A percentile compares a stretch with the other conserved stretches of the same genome.
phyloP scores from a whole-genome alignment of 2,797 vertebrate genomes.

The Hemibagrus guttatus region DNA sequence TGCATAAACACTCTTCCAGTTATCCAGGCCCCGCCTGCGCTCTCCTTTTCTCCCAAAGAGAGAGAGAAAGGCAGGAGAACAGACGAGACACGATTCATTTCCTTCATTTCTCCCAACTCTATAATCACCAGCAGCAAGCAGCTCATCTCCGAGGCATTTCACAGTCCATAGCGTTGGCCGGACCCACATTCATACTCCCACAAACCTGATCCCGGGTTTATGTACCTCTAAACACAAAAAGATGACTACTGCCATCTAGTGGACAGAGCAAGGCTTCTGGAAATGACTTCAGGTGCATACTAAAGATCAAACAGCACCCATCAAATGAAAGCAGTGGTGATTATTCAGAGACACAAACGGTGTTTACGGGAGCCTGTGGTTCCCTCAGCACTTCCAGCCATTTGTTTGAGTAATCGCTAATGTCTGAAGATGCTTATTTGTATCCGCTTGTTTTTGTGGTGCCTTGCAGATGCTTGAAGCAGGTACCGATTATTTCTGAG shows the following conservation, averaged over 20 bases:
- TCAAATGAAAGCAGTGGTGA: background rate
- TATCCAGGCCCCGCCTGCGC: background rate
- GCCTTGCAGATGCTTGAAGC: conserved; percentile 6
- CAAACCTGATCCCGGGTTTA: background rate
- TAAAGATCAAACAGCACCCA: background rate
- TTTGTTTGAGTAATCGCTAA: conserved; percentile 1
- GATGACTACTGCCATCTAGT: conserved; percentile 49
- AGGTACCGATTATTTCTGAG: conserved; percentile 39
- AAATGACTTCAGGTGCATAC: background rate
- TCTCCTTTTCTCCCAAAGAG: background rate
- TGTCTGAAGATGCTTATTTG: conserved; percentile 25
- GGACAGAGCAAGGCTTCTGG: background rate
- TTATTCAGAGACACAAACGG: conserved; percentile 4
- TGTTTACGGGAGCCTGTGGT: conserved; percentile 10
- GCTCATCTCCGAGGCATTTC: conserved; percentile 46
- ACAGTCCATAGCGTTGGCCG: conserved; percentile 35
- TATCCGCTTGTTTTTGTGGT: conserved; percentile 26
- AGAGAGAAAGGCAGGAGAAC: conserved; percentile 18
- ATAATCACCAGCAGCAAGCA: conserved; percentile 42
- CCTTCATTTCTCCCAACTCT: conserved; percentile 32
- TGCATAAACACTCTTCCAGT: background rate
- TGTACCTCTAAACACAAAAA: background rate
- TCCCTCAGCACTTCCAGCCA: conserved; percentile 1
- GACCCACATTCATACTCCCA: conserved; percentile 5
- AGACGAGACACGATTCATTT: conserved; percentile 32